Percentiles rank a stretch among this genome's conserved stretches.
These are phyloP conservation scores for Scolopax mira DNA, from an alignment of 2,113 vertebrate species.

Conservation along the genomic window DNA sequence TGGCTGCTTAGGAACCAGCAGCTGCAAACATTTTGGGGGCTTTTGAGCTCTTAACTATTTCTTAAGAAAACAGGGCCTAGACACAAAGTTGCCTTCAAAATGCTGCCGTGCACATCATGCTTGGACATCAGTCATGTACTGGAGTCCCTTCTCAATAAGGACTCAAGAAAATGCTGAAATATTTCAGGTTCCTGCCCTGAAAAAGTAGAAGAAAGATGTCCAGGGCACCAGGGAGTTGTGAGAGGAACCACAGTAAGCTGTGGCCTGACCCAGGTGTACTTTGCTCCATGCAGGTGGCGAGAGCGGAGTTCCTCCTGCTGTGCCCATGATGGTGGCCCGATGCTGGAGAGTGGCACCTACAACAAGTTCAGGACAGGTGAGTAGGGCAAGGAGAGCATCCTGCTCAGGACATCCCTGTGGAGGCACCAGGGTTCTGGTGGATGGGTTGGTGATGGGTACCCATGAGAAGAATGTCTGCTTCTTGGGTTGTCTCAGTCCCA, in stretches of 20 bases:
- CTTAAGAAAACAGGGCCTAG: neutral
- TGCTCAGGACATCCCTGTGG: neutral
- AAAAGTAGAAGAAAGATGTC: neutral
- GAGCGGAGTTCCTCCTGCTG: slow-evolving; percentile 78
- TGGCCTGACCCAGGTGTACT: neutral
- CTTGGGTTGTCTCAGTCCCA: neutral
- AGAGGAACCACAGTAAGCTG: neutral
- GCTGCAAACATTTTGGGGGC: neutral
- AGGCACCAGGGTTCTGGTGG: rapidly evolving
- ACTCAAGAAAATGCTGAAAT: neutral
- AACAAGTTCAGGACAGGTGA: slow-evolving; percentile 86
- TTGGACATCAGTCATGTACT: neutral
- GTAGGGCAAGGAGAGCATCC: neutral
- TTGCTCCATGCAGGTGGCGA: slow-evolving; percentile 78
- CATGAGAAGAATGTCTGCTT: neutral
- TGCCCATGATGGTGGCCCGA: slow-evolving; percentile 48
- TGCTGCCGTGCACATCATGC: neutral
- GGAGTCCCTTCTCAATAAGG: rapidly evolving
- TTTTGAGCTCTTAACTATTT: neutral
- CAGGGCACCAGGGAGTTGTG: neutral
- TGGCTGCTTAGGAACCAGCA: neutral
- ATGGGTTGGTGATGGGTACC: neutral
- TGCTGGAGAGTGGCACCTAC: slow-evolving; percentile 76
- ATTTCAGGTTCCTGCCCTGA: neutral
- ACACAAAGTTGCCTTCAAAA: neutral